phyloP scores from a whole-genome alignment of 23 tunicate genomes.

The Trididemnum clinides region DNA sequence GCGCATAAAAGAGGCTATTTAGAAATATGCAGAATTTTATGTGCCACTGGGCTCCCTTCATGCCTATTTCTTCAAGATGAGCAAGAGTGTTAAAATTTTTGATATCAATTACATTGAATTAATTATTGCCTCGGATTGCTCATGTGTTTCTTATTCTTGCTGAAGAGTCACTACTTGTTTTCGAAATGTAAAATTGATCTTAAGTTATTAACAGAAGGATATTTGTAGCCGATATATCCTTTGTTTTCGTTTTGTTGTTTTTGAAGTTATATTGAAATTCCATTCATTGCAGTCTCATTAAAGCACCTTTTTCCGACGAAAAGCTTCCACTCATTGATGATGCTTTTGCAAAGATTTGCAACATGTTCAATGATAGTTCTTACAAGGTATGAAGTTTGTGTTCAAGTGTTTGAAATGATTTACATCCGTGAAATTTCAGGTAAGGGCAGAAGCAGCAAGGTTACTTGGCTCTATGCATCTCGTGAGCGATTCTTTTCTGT shows the following conservation, averaged over 20 bases:
- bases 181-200: too few species aligned
- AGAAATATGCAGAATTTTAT: too few species aligned
- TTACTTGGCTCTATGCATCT: slow-evolving; percentile 83
- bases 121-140: too few species aligned
- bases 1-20: not conserved
- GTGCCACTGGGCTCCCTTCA: too few species aligned
- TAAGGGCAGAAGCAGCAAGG: slow-evolving; percentile 88
- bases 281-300: slow-evolving; percentile 31
- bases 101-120: too few species aligned
- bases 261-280: not conserved
- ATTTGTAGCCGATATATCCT: too few species aligned
- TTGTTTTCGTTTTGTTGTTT: not conserved
- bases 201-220: too few species aligned
- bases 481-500: slow-evolving; percentile 77
- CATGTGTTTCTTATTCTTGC: too few species aligned
- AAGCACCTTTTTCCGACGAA: slow-evolving; percentile 72
- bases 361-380: slow-evolving; percentile 90
- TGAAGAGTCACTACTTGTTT: too few species aligned
- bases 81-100: too few species aligned
- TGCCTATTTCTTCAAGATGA: too few species aligned
- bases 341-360: slow-evolving; percentile 90
- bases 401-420: not conserved
- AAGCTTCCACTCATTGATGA: slow-evolving; percentile 86
- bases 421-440: slow-evolving; percentile 11
- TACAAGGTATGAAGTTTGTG: slow-evolving; percentile 47